A percentile compares a stretch with the other conserved stretches of the same genome.
phyloP scores from a whole-genome alignment of 2,888 invertebrate species.

The Acleris holmiana region DNA sequence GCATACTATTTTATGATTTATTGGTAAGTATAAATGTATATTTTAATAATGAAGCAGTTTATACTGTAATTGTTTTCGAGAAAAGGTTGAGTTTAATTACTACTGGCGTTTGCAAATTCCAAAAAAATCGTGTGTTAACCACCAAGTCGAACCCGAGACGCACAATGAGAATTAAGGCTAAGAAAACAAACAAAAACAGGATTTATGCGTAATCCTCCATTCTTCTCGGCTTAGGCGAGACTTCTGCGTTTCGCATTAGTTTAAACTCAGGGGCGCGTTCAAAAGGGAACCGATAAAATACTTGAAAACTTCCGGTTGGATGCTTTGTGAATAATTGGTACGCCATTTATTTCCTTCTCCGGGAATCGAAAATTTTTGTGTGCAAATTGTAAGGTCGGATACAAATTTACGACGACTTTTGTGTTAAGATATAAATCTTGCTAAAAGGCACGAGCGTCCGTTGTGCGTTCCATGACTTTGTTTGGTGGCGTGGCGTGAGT shows the following conservation, averaged over 20 bases:
- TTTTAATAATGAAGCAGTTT: too few relatives aligned
- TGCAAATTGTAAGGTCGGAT: slow-evolving; percentile 65
- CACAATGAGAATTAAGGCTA: slow-evolving; percentile 72
- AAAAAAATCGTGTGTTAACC: slow-evolving; percentile 45
- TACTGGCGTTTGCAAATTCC: not conserved
- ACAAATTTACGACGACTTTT: slow-evolving; percentile 72
- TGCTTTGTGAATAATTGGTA: slow-evolving; percentile 74
- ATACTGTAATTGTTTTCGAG: too few relatives aligned
- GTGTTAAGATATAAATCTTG: slow-evolving; percentile 74
- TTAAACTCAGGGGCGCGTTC: slow-evolving; percentile 68
- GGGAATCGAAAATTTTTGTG: slow-evolving; percentile 59
- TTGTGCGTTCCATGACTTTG: slow-evolving; percentile 40
- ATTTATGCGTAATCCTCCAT: slow-evolving; percentile 79
- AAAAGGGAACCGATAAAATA: slow-evolving; percentile 71
- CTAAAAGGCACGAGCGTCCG: slow-evolving; percentile 69
- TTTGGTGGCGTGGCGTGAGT: slow-evolving; percentile 58
- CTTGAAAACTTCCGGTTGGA: slow-evolving; percentile 78
- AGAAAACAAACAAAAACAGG: slow-evolving; percentile 84
- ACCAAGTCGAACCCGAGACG: slow-evolving; percentile 43
- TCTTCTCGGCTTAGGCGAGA: slow-evolving; percentile 70
- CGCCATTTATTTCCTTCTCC: slow-evolving; percentile 76
- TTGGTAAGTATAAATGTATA: not conserved
- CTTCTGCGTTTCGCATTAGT: slow-evolving; percentile 74
- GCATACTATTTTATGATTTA: not conserved
- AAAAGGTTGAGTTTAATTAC: not conserved